Base-by-base conservation (phyloP, 2,888 invertebrate species). In the Fabriciana adippe region DNA sequence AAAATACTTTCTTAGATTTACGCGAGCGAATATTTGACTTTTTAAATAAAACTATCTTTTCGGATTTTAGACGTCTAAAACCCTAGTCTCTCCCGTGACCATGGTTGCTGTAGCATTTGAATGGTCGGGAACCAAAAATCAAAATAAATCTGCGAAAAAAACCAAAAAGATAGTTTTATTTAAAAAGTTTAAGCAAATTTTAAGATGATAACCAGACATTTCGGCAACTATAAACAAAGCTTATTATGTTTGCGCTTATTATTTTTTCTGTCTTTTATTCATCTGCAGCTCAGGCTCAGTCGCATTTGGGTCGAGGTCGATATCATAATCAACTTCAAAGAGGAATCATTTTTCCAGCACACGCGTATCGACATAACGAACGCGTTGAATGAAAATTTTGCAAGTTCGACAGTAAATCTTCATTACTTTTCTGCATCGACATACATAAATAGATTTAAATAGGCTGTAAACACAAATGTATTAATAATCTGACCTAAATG, bases 401-500 rank as follows among this genome's bases (percentile, higher is more conserved):
- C 60, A 56, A 70, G 66, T 62, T 66, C 50, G 54, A 68, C 71
- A 65, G 50, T 62, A 55, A 68, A 74, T 74, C 70, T 75, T 72
- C 63, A 67, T 74, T 71, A 70, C 69, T 71, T 72, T 73, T 72
- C 71, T 74, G 76, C 75, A 75, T 76, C 74, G 71, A 66, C 60
- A 78, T 81, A 81, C 60, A 78, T 81, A 81, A 85, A 88, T 86
- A 87, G 83, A 82, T 70, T 77, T 78, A 83, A 87, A 88, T 85
- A 87, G 82, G 86, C 83, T 86, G 82, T 89, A 86, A 86, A 84
- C 81, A 82, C 79, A 81, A 78, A 79, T 82, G 83, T 85, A 86
- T 84, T 84, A 84, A 83, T 84, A 84, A 81, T 79, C 82, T 90
- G 90, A 90, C 90, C 90, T 81, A 87, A 88, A 89, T 90, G 84